Conservation (phyloP, 64 coral and sea anemone species). For the Porites lutea region DNA sequence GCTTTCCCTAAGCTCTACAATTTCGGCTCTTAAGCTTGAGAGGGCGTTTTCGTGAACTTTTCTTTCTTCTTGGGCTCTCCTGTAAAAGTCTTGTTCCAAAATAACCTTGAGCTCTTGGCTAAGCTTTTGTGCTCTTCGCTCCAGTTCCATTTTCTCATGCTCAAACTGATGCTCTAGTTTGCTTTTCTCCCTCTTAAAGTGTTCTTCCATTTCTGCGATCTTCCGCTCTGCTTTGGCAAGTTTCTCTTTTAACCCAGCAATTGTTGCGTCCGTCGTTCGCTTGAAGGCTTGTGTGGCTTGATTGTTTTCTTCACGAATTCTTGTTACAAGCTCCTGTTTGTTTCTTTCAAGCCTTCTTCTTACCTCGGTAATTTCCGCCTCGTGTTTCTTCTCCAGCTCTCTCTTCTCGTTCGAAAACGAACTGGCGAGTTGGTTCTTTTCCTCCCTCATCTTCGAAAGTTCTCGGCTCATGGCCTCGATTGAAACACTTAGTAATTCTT, state of each 20-base stretch:
- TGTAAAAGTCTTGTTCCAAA: conserved; percentile 34
- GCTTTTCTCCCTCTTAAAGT: conserved; percentile 29
- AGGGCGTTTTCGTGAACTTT: conserved; percentile 13
- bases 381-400: conserved; percentile 36
- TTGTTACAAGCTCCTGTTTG: conserved; percentile 17
- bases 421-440: not conserved
- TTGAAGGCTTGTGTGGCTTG: conserved; percentile 15
- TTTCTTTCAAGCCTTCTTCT: not conserved
- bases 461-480: conserved; percentile 49
- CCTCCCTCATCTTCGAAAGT: conserved; percentile 46
- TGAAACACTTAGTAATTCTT: conserved; percentile 46
- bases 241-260: conserved; percentile 8
- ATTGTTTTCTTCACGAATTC: conserved; percentile 24
- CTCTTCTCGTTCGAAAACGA: conserved; percentile 17
- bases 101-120: conserved; percentile 4
- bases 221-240: conserved; percentile 42
- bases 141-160: conserved; percentile 32
- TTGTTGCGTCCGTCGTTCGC: conserved; percentile 2
- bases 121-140: conserved; percentile 10
- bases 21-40: conserved; percentile 41
- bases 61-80: conserved; percentile 29
- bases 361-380: not conserved
- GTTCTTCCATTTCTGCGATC: conserved; percentile 14
- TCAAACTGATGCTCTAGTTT: conserved; percentile 39
- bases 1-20: conserved; percentile 22